Evolutionary conservation across 2,888 invertebrate genomes (phyloP).

Genomic region (Salpingus planirostris): DNA sequence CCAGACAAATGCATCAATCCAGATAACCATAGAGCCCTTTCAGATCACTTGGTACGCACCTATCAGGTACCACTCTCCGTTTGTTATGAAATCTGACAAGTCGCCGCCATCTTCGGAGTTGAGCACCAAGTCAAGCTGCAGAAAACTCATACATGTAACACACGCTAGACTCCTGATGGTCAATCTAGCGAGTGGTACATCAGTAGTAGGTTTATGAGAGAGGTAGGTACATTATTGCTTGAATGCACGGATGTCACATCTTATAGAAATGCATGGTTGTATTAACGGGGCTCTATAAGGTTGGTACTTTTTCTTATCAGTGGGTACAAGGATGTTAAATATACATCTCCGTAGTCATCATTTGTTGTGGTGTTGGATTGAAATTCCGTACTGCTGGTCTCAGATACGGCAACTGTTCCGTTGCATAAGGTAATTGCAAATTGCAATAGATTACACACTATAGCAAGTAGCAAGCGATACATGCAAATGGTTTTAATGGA

Average conservation of each 20-base stretch:
- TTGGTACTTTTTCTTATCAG: too few species aligned
- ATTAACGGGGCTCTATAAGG: conserved; percentile 10
- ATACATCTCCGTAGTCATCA: too few species aligned
- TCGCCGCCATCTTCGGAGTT: conserved; percentile 92
- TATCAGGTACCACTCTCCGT: conserved; percentile 99
- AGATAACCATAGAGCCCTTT: too few species aligned
- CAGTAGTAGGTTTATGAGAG: conserved; percentile 5
- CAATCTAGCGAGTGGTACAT: conserved; percentile 12
- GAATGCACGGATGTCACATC: conserved; percentile 12
- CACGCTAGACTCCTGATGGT: conserved; percentile 14
- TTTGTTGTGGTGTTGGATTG: too few species aligned
- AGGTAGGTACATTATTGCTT: conserved; percentile 9
- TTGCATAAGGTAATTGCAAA: too few species aligned
- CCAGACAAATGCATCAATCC: too few species aligned
- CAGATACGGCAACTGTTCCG: too few species aligned
- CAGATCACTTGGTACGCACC: conserved; percentile 69
- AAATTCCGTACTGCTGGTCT: too few species aligned
- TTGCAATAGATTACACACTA: too few species aligned
- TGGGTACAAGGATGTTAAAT: too few species aligned
- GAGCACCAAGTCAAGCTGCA: conserved; percentile 90
- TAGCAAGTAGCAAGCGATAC: too few species aligned
- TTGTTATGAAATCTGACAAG: conserved; percentile 93
- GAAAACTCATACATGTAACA: conserved; percentile 36
- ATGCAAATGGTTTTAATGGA: too few species aligned
- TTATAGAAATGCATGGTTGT: conserved; percentile 9